Evolutionary conservation across 92 coral and sea anemone species (phyloP).

Genomic region (Palythoa heliodiscus): DNA sequence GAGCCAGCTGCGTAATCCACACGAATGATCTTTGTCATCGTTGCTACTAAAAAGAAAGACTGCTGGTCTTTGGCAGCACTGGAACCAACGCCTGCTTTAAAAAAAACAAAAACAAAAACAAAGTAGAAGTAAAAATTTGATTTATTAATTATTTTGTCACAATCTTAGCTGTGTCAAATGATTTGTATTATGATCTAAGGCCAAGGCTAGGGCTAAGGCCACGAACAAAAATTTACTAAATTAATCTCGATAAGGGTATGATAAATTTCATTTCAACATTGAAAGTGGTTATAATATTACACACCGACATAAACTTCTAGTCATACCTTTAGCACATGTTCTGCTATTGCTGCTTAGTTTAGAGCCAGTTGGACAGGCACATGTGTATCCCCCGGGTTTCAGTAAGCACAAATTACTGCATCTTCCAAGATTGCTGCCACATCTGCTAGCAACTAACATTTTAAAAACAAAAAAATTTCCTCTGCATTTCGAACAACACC

Average conservation of each 20-base stretch:
- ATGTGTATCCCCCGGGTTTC: slow-evolving; percentile 23
- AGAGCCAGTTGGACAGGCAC: slow-evolving; percentile 47
- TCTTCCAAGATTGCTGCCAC: background rate
- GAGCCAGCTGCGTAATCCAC: background rate
- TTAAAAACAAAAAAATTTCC: no score
- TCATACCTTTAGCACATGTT: slow-evolving; percentile 27
- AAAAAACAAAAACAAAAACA: background rate
- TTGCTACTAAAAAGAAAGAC: slow-evolving; percentile 8
- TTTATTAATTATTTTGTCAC: no score
- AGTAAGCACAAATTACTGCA: slow-evolving; percentile 26
- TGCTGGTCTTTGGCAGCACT: background rate
- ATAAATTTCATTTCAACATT: no score
- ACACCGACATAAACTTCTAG: background rate
- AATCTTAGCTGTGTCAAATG: no score
- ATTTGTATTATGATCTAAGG: no score
- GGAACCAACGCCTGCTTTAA: background rate
- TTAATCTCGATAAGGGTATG: no score
- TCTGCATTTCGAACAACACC: no score
- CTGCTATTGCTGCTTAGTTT: slow-evolving; percentile 44
- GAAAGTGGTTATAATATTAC: no score
- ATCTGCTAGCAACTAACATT: slow-evolving; percentile 6
- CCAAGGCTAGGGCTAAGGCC: no score
- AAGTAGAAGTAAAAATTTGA: background rate
- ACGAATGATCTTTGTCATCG: slow-evolving; percentile 7
- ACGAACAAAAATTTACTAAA: no score